phyloP scores from a whole-genome alignment of 2,113 vertebrate genomes.

The Corvus moneduloides region DNA sequence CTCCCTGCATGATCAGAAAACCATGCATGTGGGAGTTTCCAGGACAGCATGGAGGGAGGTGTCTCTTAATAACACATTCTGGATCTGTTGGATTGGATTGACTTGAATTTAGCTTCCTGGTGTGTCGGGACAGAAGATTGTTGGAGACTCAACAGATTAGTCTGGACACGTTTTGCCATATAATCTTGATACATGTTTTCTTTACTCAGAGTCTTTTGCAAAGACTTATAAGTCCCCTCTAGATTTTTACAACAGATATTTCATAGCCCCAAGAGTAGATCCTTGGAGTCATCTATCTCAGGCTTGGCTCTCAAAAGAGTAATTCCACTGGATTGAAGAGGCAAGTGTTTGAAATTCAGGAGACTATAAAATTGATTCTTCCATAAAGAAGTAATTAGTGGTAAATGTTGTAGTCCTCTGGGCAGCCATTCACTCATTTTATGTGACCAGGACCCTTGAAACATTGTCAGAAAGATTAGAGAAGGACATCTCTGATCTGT shows the following conservation, averaged over 20 bases:
- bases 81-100: neutral
- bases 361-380: constrained; percentile 63
- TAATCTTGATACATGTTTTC: neutral
- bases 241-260: constrained; percentile 29
- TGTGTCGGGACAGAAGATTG: neutral
- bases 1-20: neutral
- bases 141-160: neutral
- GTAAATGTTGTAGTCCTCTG: constrained; percentile 57
- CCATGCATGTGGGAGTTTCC: neutral
- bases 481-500: neutral
- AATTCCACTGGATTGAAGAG: constrained; percentile 48
- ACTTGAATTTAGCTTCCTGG: neutral
- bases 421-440: constrained; percentile 34
- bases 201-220: neutral
- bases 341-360: constrained; percentile 59
- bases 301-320: constrained; percentile 22
- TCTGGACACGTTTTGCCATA: neutral
- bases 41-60: neutral
- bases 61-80: neutral
- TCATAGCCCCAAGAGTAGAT: constrained; percentile 2
- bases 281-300: neutral
- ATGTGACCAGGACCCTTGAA: neutral
- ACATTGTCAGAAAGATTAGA: neutral
- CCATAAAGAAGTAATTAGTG: constrained; percentile 63
- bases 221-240: neutral